These are phyloP conservation scores for Rhizomys pruinosus DNA, from an alignment of 2,113 vertebrate genomes.

Conservation along the genomic window DNA sequence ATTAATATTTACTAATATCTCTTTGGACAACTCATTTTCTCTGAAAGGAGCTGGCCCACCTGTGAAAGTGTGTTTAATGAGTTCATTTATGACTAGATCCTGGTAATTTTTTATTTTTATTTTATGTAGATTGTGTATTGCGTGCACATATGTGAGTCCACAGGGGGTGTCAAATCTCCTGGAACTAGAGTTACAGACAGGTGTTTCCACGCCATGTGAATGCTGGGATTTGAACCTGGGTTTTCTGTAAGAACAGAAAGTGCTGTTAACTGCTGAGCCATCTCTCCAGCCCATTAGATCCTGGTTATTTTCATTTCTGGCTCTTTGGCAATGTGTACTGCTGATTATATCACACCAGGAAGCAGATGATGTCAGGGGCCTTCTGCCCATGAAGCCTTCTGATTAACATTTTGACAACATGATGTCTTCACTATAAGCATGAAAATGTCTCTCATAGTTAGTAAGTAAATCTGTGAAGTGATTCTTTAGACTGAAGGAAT, in stretches of 20 bases:
- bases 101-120: too few relatives aligned
- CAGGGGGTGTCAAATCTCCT: too few relatives aligned
- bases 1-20: not conserved
- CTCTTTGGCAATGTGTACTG: not conserved
- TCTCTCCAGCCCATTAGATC: not conserved
- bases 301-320: not conserved
- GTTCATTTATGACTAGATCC: not conserved
- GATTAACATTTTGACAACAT: not conserved
- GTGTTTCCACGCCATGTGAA: too few relatives aligned
- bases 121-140: too few relatives aligned
- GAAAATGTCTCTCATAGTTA: not conserved
- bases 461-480: not conserved
- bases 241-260: too few relatives aligned
- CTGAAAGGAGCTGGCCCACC: too few relatives aligned
- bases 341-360: not conserved
- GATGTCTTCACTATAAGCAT: not conserved
- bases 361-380: not conserved
- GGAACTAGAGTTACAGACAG: too few relatives aligned
- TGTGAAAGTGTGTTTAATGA: not conserved
- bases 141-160: too few relatives aligned
- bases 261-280: too few relatives aligned
- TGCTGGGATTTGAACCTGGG: too few relatives aligned
- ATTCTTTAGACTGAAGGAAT: not conserved
- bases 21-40: constrained; percentile 8
- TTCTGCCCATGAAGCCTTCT: not conserved